phyloP scores from a whole-genome alignment of 2,797 vertebrate species.

The Poeciliopsis infans region DNA sequence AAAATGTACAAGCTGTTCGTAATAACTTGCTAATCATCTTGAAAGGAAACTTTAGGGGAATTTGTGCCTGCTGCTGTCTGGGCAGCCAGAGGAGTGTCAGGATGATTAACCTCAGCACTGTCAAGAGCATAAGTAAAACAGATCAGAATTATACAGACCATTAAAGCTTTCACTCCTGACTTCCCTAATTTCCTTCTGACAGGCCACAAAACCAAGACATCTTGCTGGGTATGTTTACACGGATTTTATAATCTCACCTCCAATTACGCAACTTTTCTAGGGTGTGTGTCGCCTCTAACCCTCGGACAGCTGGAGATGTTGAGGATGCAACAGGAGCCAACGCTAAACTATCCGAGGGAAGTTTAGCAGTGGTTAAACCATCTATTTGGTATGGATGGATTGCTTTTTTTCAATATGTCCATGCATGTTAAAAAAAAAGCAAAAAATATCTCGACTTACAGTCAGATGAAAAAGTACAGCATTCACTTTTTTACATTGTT shows the following conservation, averaged over 20 bases:
- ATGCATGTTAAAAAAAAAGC: conserved; percentile 13
- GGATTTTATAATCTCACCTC: conserved; percentile 1
- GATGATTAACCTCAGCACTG: conserved; percentile 43
- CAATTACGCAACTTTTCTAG: conserved; percentile 4
- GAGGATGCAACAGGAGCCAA: not conserved
- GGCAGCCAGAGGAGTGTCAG: conserved; percentile 18
- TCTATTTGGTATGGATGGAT: conserved; percentile 6
- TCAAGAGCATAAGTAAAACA: conserved; percentile 39
- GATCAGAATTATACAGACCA: conserved; percentile 19
- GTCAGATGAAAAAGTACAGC: not conserved
- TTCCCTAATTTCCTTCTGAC: not conserved
- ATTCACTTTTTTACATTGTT: not conserved
- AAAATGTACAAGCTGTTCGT: conserved; percentile 45
- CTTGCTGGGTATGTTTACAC: not conserved
- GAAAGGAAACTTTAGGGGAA: conserved; percentile 43
- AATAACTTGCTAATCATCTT: conserved; percentile 69
- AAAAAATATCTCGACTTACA: not conserved
- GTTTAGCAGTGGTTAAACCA: not conserved
- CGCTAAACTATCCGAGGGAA: not conserved
- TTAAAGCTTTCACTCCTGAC: conserved; percentile 6
- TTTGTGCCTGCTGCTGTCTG: conserved; percentile 21
- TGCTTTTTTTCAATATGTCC: not conserved
- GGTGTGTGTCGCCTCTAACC: not conserved
- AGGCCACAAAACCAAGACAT: not conserved
- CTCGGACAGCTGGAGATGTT: not conserved